Base-by-base conservation (phyloP, 2,888 invertebrate species). In the Ichneumon xanthorius region DNA sequence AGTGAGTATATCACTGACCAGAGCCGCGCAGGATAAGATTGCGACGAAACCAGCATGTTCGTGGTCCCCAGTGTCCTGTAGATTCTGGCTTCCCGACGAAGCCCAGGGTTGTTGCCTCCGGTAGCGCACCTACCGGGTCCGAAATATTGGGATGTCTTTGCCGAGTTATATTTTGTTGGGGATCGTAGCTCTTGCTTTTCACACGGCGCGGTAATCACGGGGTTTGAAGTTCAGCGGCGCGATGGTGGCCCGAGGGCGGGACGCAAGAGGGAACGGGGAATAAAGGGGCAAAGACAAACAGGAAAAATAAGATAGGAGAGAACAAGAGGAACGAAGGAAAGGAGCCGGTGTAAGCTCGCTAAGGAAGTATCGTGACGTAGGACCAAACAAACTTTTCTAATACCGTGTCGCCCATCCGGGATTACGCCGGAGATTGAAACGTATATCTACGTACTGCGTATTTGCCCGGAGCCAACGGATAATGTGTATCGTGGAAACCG, bases 301-400 rank as follows among this genome's bases (percentile, higher is more conserved):
- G 26, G 50, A 30, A 9, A 50, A 30, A 70, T 50, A 14, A 6
- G 37, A 67, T 30, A 19, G 37, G n/a, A 65, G 26, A 14, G 72
- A 85, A 85, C 63, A 53, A 26, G 75, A 78, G 61, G 55, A 73
- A 50, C 45, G 40, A 30, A n/a, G n/a, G 37, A 40, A 70, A 70
- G 40, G 80, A 61, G 86, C 87, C 81, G 82, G 84, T 86, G 84
- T 88, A 89, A 90, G 91, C 88, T 88, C 78, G 88, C 87, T 87
- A 86, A 88, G 89, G 85, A 88, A 90, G 88, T 88, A 82, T 84
- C 88, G 89, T 91, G 92, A 92, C 90, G 90, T 90, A 92, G 89
- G 87, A 87, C 87, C 88, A 87, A 88, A 86, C 89, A 92, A 93
- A 93, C 92, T 93, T 93, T 93, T 92, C 92, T 93, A 93, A 93